Evolutionary conservation across 1,140 invertebrate genomes (phyloP), one percentile per base, ranked within the genome.

Genomic region (Gryllus bimaculatus): DNA sequence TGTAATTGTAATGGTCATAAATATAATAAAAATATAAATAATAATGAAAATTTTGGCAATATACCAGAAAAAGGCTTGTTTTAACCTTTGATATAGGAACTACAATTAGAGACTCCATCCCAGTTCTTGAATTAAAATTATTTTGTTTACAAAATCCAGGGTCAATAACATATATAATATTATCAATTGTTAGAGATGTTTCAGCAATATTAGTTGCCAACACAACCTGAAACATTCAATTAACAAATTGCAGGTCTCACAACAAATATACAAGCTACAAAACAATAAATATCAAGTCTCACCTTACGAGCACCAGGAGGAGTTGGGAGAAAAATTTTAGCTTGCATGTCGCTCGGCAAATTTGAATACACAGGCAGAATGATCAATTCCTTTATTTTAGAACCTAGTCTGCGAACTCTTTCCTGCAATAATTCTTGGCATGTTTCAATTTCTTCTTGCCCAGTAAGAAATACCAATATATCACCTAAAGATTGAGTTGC

Each of bases 101-200:
- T 7, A 99, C 96, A 87, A 98, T 94, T 73, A 99, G 88, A 83
- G 96, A 98, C 85, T 99, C 98, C 95, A 99, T 99, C 20, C 98
- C 97, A 13, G 96, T 98, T 81, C 96, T 89, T 0, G 98, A 96
- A 89, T 99, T 99, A 84, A 98, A 99, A 86, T 98, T 98, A 85
- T 99, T 99, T 88, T 99, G 97, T 86, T 99, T 99, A 74, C 96
- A 97, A 87, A 99, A 99, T 4, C 98, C 98, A 20, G 98, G 97
- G 90, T 99, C 98, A 82, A 99, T 99, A 0, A 99, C 98, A 88
- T 98, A 99, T 77, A 96, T 94, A 81, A 99, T 99, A 82, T 99
- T 99, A 85, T 99, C 98, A 82, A 99, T 99, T 3, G 98, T 99
- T 12, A 99, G 87, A 8, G 98, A 99, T 21, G 98, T 99, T 88